These are phyloP conservation scores for Eristalis arbustorum DNA, from an alignment of 2,888 invertebrate species.

Conservation along the genomic window DNA sequence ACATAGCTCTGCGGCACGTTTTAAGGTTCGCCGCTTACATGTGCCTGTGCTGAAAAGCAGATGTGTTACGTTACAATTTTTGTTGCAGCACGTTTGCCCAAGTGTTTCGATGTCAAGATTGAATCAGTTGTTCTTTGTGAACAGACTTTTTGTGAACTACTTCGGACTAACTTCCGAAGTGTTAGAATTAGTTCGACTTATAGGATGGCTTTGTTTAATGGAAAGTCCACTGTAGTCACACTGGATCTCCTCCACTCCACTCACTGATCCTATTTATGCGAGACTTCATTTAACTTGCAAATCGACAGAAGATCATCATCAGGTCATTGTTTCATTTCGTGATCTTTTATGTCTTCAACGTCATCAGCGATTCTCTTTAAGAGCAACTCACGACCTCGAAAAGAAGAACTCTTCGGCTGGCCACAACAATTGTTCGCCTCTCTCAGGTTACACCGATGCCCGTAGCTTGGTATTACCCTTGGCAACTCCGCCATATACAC, in stretches of 20 bases:
- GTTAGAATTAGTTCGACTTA: no score
- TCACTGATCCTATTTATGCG: background rate
- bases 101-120: background rate
- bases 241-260: no score
- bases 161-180: no score
- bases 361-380: slow-evolving; percentile 4
- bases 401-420: background rate
- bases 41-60: background rate
- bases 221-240: no score
- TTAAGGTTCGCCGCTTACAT: background rate
- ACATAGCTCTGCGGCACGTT: background rate
- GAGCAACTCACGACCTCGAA: background rate
- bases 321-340: slow-evolving; percentile 17
- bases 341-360: background rate
- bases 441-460: slow-evolving; percentile 31
- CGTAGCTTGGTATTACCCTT: slow-evolving; percentile 4
- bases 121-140: background rate
- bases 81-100: background rate
- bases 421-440: background rate
- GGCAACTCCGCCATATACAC: background rate
- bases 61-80: background rate
- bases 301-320: background rate
- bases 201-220: no score
- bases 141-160: background rate
- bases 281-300: background rate